phyloP scores from a whole-genome alignment of 2,113 vertebrate species.

The Xyrauchen texanus region DNA sequence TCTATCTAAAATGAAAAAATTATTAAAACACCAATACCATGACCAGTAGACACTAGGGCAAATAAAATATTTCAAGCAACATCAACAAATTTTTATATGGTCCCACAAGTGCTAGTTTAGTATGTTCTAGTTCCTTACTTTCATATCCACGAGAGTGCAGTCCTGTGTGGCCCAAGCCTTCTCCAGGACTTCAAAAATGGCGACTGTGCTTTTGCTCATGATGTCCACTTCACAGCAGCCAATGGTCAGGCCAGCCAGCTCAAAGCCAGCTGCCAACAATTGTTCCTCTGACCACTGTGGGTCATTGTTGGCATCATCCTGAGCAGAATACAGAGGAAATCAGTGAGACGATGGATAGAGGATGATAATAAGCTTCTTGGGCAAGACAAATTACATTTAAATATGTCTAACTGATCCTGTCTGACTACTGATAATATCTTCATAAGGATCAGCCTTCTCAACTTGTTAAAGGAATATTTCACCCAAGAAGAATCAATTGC shows the following conservation, averaged over 20 bases:
- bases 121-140: slow-evolving; percentile 71
- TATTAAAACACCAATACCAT: no score
- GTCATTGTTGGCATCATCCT: slow-evolving; percentile 97
- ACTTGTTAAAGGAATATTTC: no score
- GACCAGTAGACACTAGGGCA: no score
- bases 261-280: slow-evolving; percentile 84
- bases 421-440: no score
- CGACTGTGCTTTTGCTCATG: slow-evolving; percentile 92
- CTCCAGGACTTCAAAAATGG: slow-evolving; percentile 96
- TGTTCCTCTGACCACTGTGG: slow-evolving; percentile 98
- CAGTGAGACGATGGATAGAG: no score
- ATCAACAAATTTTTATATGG: no score
- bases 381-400: no score
- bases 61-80: not conserved
- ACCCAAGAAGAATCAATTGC: no score
- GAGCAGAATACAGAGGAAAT: not conserved
- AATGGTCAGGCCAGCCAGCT: slow-evolving; percentile 82
- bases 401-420: no score
- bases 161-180: slow-evolving; percentile 91
- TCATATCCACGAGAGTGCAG: slow-evolving; percentile 95
- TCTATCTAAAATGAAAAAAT: slow-evolving; percentile 80
- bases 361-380: no score
- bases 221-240: slow-evolving; percentile 92
- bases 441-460: no score
- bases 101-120: not conserved